Base-by-base conservation (phyloP, 2,797 vertebrate species). In the Scarus forsteni region DNA sequence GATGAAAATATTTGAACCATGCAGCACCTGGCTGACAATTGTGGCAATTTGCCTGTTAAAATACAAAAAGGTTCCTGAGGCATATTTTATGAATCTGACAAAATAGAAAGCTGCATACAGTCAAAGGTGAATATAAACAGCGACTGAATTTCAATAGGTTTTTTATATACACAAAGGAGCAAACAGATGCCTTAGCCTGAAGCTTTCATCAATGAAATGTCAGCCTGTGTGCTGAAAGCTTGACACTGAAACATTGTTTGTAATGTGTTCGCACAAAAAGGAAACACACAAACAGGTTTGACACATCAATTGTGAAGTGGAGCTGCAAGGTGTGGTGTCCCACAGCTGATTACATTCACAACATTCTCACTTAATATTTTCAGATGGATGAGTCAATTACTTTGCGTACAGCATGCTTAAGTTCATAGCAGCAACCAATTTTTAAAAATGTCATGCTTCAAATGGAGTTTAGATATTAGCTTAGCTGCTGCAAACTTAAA, bases 171-270 rank as follows among this genome's bases (percentile, higher is more conserved):
- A 67, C 59, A 3, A 0, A 56, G 65, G n/a, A 15, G 16, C 64
- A 49, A 67, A 63, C n/a, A 13, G 56, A 70, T 72, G 53, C 35
- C 19, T 64, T 6, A 8, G 72, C 69, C 5, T 6, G 16, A 16
- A 72, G 74, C 74, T 44, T 44, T 71, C 3, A 35, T 62, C 56
- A 60, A 12, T 40, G 53, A 60, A 12, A 73, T 57, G 51, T 67
- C 50, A 49, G 52, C 42, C 18, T 40, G 10, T 43, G 50, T 34
- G 59, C 68, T 57, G 43, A 62, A 48, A 56, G 39, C 57, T 18
- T n/a, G 63, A 68, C 66, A 52, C 38, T 35, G 39, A 55, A 46
- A 57, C 50, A 66, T 60, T 39, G 62, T 60, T 68, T 16, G 13
- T 42, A 18, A 49, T n/a, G 16, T 56, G 45, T 65, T 77, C 56